Percentiles rank a stretch among this genome's conserved stretches.
These are phyloP conservation scores for Tethea ocularis DNA, from an alignment of 2,888 invertebrate species.

Conservation along the genomic window DNA sequence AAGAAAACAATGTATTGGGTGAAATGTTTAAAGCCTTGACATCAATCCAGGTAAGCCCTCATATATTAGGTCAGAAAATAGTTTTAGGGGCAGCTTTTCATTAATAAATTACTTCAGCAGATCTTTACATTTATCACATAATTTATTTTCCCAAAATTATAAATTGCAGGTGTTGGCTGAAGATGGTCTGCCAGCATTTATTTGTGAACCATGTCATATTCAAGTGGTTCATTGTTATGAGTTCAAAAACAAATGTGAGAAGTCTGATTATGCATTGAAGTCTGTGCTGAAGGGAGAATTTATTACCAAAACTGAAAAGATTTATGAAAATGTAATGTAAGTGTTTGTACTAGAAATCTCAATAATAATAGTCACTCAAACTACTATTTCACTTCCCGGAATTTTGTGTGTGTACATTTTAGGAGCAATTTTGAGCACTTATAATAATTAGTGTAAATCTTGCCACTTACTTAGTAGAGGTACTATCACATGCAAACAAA, in stretches of 20 bases:
- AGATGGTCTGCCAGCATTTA: slow-evolving; percentile 51
- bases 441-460: no score
- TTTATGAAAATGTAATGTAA: slow-evolving; percentile 24
- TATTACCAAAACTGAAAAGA: slow-evolving; percentile 33
- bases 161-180: slow-evolving; percentile 39
- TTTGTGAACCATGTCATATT: slow-evolving; percentile 56
- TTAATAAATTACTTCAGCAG: neutral
- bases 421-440: no score
- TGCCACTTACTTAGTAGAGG: no score
- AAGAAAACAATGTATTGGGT: slow-evolving; percentile 50
- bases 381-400: no score
- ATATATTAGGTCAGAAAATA: no score
- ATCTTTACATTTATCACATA: neutral
- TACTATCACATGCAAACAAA: no score
- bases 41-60: slow-evolving; percentile 53
- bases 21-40: slow-evolving; percentile 65
- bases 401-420: no score
- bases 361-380: no score
- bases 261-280: slow-evolving; percentile 59
- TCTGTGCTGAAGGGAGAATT: slow-evolving; percentile 50
- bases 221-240: slow-evolving; percentile 60
- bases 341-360: slow-evolving; percentile 19
- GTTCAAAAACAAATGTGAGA: slow-evolving; percentile 73
- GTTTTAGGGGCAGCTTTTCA: no score
- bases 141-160: slow-evolving; percentile 7